Evolutionary conservation across 2,888 invertebrate genomes (phyloP).

Genomic region (Andrena bucephala): DNA sequence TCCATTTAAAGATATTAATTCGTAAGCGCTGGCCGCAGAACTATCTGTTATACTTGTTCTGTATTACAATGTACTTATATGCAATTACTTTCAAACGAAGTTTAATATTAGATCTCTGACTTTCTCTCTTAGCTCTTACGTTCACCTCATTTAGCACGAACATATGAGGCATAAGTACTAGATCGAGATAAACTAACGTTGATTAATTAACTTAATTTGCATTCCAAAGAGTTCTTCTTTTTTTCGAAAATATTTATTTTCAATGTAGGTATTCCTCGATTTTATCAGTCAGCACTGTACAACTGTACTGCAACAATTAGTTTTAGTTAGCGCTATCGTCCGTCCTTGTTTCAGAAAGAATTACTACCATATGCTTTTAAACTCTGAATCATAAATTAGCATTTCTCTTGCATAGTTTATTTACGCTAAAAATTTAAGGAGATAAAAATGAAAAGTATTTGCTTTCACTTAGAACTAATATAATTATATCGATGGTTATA

Average conservation of each 20-base stretch:
- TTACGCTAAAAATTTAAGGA: constrained; percentile 22
- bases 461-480: constrained; percentile 48
- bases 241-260: constrained; percentile 2
- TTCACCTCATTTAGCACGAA: constrained; percentile 34
- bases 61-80: constrained; percentile 47
- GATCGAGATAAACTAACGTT: constrained; percentile 15
- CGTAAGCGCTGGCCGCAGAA: constrained; percentile 70
- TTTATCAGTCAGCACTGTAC: constrained; percentile 15
- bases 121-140: constrained; percentile 41
- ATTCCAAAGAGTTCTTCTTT: constrained; percentile 10
- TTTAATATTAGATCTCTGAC: constrained; percentile 35
- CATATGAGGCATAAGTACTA: constrained; percentile 14
- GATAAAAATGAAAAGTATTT: constrained; percentile 35
- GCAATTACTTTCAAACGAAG: constrained; percentile 50
- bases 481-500: constrained; percentile 60
- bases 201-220: constrained; percentile 12
- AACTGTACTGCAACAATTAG: constrained; percentile 21
- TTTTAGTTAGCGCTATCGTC: constrained; percentile 14
- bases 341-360: constrained; percentile 9
- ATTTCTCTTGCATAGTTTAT: constrained; percentile 34
- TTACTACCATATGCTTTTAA: constrained; percentile 15
- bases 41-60: constrained; percentile 54
- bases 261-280: constrained; percentile 11
- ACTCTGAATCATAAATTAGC: constrained; percentile 9
- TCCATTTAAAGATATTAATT: constrained; percentile 61